Percentiles rank a stretch among this genome's conserved stretches.
Evolutionary conservation across 2,113 vertebrate genomes (phyloP).

Genomic region (Sterrhoptilus dennistouni): DNA sequence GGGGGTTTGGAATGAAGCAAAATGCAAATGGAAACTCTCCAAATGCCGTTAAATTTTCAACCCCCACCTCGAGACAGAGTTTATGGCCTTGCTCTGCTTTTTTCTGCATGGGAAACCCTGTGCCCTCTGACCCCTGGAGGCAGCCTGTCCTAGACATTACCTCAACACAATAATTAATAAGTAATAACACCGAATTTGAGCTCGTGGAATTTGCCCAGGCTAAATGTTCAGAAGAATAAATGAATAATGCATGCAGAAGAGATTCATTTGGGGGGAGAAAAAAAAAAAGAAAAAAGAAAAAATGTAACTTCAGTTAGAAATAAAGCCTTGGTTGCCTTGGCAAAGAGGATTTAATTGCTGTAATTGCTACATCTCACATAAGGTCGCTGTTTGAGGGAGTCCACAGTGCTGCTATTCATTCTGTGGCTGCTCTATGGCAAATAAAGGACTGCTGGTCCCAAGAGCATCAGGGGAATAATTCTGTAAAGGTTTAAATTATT

Average conservation of each 20-base stretch:
- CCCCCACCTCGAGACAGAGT: not conserved
- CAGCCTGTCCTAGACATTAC: not conserved
- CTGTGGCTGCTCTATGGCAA: conserved; percentile 14
- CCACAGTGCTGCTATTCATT: conserved; percentile 32
- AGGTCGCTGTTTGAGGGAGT: conserved; percentile 50
- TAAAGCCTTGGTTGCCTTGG: conserved; percentile 56
- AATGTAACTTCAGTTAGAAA: conserved; percentile 25
- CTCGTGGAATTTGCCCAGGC: not conserved
- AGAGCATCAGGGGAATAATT: not conserved
- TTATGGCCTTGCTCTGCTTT: not conserved
- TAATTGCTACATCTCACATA: conserved; percentile 50
- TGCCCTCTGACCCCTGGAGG: not conserved
- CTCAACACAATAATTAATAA: conserved; percentile 42
- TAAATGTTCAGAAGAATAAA: conserved; percentile 42
- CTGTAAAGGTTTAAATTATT: conserved; percentile 26
- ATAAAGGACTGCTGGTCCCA: conserved; percentile 33
- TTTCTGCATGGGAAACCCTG: not conserved
- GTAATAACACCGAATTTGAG: conserved; percentile 6
- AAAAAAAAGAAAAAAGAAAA: not conserved
- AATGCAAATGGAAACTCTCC: not conserved
- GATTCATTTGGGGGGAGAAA: not conserved
- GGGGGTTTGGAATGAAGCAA: not conserved
- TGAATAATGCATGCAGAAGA: conserved; percentile 48
- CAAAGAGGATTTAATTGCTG: conserved; percentile 58
- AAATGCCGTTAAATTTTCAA: not conserved